A percentile compares a stretch with the other conserved stretches of the same genome.
Conservation (phyloP, 1,140 invertebrate species). For the Platorchestia sp. region DNA sequence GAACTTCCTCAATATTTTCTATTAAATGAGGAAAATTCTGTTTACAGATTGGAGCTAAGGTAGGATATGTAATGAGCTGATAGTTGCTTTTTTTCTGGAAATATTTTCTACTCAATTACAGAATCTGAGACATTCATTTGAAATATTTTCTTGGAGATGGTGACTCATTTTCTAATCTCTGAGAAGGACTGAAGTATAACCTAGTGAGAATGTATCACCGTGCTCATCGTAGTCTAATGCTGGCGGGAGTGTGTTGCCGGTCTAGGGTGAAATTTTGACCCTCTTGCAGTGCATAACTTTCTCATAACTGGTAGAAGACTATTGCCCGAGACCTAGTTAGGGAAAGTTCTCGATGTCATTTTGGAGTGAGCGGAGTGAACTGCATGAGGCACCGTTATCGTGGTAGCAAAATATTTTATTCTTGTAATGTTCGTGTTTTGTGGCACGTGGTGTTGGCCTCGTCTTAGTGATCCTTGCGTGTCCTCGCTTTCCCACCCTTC, state of each 20-base stretch:
- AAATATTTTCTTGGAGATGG: neutral
- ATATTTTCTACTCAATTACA: neutral
- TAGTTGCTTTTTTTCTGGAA: neutral
- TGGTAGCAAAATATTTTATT: neutral
- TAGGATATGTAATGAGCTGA: neutral
- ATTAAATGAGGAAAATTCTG: neutral
- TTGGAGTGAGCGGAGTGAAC: neutral
- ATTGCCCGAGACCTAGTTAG: neutral
- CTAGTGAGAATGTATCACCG: neutral
- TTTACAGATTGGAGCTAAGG: neutral
- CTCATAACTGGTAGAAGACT: neutral
- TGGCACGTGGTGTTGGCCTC: neutral
- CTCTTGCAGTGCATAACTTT: neutral
- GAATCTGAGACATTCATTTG: neutral
- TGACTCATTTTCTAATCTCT: too few species aligned
- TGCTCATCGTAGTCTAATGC: neutral
- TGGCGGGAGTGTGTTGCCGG: neutral
- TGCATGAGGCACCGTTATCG: neutral
- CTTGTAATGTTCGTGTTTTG: neutral
- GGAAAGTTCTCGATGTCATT: neutral
- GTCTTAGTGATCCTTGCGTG: neutral
- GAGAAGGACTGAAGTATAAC: neutral
- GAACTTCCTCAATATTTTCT: neutral
- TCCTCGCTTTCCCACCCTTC: neutral
- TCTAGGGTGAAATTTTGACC: neutral